Evolutionary conservation across 2,888 invertebrate species (phyloP).

Genomic region (Uropetala carovei): DNA sequence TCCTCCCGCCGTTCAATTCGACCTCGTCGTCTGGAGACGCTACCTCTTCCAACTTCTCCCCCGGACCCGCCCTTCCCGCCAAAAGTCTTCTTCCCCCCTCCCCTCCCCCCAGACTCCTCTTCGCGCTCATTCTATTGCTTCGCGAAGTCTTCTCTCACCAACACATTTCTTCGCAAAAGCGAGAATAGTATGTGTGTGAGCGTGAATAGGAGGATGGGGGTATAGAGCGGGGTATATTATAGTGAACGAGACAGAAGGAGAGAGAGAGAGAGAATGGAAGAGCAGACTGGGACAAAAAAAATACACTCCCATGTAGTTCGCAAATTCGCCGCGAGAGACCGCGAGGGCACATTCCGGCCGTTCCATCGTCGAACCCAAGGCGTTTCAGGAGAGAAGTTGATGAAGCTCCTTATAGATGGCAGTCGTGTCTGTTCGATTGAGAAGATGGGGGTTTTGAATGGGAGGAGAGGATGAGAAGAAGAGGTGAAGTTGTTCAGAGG

Average conservation of each 20-base stretch:
- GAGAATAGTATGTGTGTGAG: neutral
- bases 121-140: constrained; percentile 42
- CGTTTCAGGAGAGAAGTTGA: constrained; percentile 55
- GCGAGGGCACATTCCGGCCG: constrained; percentile 55
- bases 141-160: constrained; percentile 39
- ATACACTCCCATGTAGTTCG: constrained; percentile 53
- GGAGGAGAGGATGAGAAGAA: neutral
- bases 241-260: neutral
- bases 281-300: neutral
- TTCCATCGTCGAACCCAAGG: neutral
- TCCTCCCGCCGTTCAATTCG: constrained; percentile 62
- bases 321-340: constrained; percentile 56
- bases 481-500: constrained; percentile 5
- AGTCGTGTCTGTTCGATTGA: constrained; percentile 55
- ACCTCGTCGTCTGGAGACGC: constrained; percentile 43
- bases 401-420: constrained; percentile 64
- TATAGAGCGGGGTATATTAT: neutral
- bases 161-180: constrained; percentile 53
- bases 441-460: neutral
- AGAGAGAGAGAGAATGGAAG: neutral
- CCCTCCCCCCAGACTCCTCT: neutral
- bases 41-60: neutral
- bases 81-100: neutral
- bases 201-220: neutral
- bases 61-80: neutral